Evolutionary conservation across 2,113 vertebrate species (phyloP), one percentile per base, ranked within the genome.

Genomic region (Atlantisia rogersi): DNA sequence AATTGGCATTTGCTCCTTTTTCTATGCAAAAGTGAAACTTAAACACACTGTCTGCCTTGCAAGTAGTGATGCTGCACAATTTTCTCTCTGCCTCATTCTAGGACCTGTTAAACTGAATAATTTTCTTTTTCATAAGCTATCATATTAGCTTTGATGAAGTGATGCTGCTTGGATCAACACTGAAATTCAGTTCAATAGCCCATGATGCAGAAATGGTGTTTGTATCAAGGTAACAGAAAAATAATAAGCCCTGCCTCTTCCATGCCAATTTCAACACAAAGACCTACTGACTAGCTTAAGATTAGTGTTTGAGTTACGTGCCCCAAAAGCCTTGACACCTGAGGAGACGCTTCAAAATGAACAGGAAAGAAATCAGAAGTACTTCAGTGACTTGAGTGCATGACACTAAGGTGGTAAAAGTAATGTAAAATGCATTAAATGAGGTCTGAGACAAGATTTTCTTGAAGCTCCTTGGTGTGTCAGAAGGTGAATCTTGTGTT

Each of bases 381-480:
- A 48, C 24, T 75, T 75, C 37, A 79, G 0, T 79, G 82, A 78
- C 31, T 31, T 14, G 21, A 52, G 32, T 69, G 32, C 31, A 2
- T 1, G 53, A 62, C 64, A n/a, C 42, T 29, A 29, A 81, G 65
- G 53, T 69, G 29, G 82, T 78, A 50, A 85, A 82, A 59, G 55
- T 50, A 75, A 88, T 81, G 79, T 74, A 82, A 95, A 94, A 93
- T 73, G 31, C 50, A 88, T 91, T 73, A 90, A 92, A 91, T 77
- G 59, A 77, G 39, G 35, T 64, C 50, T 52, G 44, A 91, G 62
- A 73, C 7, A 17, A 11, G 29, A 55, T 55, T 88, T 90, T 94
- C 32, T 56, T 78, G 60, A 94, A 96, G 58, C 8, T 78, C 9
- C 35, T 81, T 62, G 29, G 11, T 67, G 48, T 82, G 60, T 68